Evolutionary conservation across 2,888 invertebrate genomes (phyloP).

Genomic region (Prenolepis imparis): DNA sequence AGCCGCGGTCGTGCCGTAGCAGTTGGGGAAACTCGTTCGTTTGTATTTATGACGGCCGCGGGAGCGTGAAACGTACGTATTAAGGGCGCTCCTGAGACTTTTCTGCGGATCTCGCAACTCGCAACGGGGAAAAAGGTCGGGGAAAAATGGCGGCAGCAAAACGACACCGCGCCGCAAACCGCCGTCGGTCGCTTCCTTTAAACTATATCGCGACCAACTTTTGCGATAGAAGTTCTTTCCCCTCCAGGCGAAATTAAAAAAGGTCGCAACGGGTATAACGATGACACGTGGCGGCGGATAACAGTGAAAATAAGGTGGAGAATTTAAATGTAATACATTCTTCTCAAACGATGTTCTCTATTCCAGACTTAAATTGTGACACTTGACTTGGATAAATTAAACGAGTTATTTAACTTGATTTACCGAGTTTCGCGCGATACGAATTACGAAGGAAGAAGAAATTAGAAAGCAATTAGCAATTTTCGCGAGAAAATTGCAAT

Average conservation of each 20-base stretch:
- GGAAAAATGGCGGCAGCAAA: slow-evolving; percentile 42
- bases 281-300: neutral
- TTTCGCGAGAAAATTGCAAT: neutral
- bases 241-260: slow-evolving; percentile 44
- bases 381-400: neutral
- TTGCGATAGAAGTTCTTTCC: slow-evolving; percentile 26
- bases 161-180: slow-evolving; percentile 30
- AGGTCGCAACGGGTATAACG: slow-evolving; percentile 32
- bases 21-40: slow-evolving; percentile 65
- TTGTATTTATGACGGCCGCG: slow-evolving; percentile 71
- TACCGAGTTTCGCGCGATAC: neutral
- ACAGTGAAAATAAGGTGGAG: neutral
- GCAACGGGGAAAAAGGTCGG: slow-evolving; percentile 14
- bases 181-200: slow-evolving; percentile 25
- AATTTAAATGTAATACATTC: neutral
- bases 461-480: neutral
- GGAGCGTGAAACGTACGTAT: slow-evolving; percentile 52
- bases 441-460: neutral
- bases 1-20: slow-evolving; percentile 38
- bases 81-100: slow-evolving; percentile 51
- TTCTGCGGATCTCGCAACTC: slow-evolving; percentile 40
- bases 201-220: slow-evolving; percentile 44
- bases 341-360: neutral
- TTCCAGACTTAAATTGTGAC: neutral
- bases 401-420: neutral